Percentiles rank a stretch among this genome's conserved stretches.
These are phyloP conservation scores for Hirundo rustica DNA, from an alignment of 2,797 vertebrate species.

Conservation along the genomic window DNA sequence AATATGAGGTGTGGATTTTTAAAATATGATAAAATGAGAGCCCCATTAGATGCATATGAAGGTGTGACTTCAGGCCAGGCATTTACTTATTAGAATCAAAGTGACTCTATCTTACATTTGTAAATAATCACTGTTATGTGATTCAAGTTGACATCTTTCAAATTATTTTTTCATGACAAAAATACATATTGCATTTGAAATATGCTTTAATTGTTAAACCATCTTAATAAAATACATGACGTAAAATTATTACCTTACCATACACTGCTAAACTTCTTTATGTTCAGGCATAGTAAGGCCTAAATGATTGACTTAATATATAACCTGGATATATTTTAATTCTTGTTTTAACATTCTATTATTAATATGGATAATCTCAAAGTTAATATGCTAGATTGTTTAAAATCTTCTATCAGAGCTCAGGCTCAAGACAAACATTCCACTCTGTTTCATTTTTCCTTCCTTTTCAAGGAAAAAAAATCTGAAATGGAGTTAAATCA, in stretches of 20 bases:
- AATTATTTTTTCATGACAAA: conserved; percentile 75
- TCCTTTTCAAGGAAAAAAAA: background rate
- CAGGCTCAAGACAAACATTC: background rate
- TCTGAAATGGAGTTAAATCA: background rate
- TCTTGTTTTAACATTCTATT: conserved; percentile 2
- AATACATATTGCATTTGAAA: conserved; percentile 61
- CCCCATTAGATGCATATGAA: conserved; percentile 76
- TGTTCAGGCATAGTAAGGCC: conserved; percentile 17
- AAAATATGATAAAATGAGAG: conserved; percentile 80
- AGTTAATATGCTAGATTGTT: background rate
- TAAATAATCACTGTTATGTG: conserved; percentile 72
- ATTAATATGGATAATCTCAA: conserved; percentile 2
- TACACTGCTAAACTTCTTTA: conserved; percentile 56
- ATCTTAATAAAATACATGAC: conserved; percentile 58
- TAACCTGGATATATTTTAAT: conserved; percentile 25
- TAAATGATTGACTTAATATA: conserved; percentile 52
- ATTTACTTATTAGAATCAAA: conserved; percentile 84
- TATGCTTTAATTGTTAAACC: conserved; percentile 68
- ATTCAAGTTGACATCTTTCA: conserved; percentile 72
- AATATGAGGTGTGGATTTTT: conserved; percentile 82
- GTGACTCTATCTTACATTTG: conserved; percentile 63
- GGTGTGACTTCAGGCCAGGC: conserved; percentile 77
- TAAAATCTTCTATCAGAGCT: background rate
- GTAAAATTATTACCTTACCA: conserved; percentile 48
- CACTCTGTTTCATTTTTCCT: background rate